phyloP scores from a whole-genome alignment of 2,113 vertebrate genomes.

The Seriola quinqueradiata region DNA sequence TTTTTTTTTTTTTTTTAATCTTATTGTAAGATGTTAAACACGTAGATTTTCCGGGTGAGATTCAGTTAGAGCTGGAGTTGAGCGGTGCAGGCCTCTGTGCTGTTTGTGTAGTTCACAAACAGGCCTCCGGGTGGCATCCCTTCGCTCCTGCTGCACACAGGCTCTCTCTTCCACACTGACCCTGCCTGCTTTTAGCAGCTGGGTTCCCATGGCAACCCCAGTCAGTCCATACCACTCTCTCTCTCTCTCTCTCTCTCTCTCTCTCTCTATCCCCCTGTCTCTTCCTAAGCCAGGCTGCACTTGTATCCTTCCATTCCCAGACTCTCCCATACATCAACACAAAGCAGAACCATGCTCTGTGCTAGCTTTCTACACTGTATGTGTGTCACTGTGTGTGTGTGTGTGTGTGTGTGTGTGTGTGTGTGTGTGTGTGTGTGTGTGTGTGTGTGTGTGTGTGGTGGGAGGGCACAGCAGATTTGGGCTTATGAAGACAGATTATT shows the following conservation, averaged over 20 bases:
- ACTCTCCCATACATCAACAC: slow-evolving; percentile 71
- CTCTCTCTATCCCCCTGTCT: slow-evolving; percentile 40
- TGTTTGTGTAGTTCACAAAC: slow-evolving; percentile 64
- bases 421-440: slow-evolving; percentile 34
- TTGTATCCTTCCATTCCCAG: slow-evolving; percentile 76
- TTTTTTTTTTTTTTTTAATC: background rate
- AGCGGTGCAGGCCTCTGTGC: slow-evolving; percentile 18
- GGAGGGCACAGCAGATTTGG: slow-evolving; percentile 46
- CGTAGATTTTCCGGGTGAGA: background rate
- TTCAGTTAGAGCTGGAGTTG: background rate
- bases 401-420: slow-evolving; percentile 16
- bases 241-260: slow-evolving; percentile 24
- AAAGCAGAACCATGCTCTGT: slow-evolving; percentile 50
- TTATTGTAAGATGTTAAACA: slow-evolving; percentile 1
- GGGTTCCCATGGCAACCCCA: slow-evolving; percentile 84
- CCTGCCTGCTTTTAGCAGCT: slow-evolving; percentile 83
- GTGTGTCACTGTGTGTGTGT: slow-evolving; percentile 34
- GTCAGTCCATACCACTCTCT: slow-evolving; percentile 75
- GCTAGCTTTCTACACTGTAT: slow-evolving; percentile 37
- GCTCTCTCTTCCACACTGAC: slow-evolving; percentile 68
- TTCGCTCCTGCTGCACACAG: slow-evolving; percentile 64
- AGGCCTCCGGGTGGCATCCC: slow-evolving; percentile 75
- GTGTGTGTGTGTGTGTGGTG: slow-evolving; percentile 29
- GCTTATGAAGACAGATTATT: slow-evolving; percentile 47
- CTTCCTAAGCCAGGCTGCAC: slow-evolving; percentile 71